These are phyloP conservation scores for Cyprinella venusta DNA, from an alignment of 2,797 vertebrate genomes.

Conservation along the genomic window DNA sequence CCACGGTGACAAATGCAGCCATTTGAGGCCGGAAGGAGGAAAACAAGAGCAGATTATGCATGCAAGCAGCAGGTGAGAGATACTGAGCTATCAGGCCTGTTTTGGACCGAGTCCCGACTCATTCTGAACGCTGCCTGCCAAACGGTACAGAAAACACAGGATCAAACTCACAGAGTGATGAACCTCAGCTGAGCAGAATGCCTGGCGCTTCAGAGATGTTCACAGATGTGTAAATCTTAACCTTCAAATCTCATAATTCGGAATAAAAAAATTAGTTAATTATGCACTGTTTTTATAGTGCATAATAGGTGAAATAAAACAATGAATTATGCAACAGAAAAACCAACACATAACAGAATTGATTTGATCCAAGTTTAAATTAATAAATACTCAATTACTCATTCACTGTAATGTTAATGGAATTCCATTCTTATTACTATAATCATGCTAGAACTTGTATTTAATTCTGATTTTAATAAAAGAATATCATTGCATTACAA, in stretches of 20 bases:
- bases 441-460: not conserved
- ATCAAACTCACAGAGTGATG: constrained; percentile 25
- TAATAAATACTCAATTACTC: not conserved
- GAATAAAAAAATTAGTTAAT: not conserved
- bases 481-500: not conserved
- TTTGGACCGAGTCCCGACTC: constrained; percentile 16
- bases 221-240: not conserved
- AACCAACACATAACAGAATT: not conserved
- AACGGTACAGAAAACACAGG: constrained; percentile 37
- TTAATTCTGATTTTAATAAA: not conserved
- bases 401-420: not conserved
- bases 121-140: constrained; percentile 28
- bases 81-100: constrained; percentile 31
- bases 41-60: constrained; percentile 52
- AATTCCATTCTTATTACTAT: not conserved
- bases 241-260: not conserved
- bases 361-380: not conserved
- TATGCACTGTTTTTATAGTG: not conserved
- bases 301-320: not conserved
- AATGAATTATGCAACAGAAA: not conserved
- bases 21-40: constrained; percentile 42
- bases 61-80: constrained; percentile 50
- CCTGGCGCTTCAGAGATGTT: not conserved
- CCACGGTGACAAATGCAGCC: constrained; percentile 56
- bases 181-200: not conserved